These are phyloP conservation scores for Brachionichthys hirsutus DNA, from an alignment of 2,113 vertebrate genomes.

Conservation along the genomic window DNA sequence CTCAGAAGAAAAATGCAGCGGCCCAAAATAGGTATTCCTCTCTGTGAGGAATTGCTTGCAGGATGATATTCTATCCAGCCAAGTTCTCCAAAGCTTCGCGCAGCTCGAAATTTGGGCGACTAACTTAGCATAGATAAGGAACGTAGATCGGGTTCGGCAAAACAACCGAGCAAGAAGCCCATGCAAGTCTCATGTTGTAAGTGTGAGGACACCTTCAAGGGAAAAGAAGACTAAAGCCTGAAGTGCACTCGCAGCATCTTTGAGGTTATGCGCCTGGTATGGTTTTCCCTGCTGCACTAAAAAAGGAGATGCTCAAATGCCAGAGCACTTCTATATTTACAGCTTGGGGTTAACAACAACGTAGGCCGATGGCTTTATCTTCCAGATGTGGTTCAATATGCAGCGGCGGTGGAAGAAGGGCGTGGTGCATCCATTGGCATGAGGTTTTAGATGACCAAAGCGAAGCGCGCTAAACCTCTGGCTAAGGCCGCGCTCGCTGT, in stretches of 20 bases:
- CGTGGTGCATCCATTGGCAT: constrained; percentile 27
- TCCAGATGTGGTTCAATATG: constrained; percentile 8
- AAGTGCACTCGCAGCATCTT: constrained; percentile 44
- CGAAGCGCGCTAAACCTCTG: constrained; percentile 30
- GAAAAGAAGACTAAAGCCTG: constrained; percentile 31
- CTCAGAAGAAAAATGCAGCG: constrained; percentile 55
- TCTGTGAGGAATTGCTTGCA: constrained; percentile 53
- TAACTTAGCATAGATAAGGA: constrained; percentile 39
- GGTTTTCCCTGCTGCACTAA: constrained; percentile 25
- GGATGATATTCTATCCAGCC: constrained; percentile 62
- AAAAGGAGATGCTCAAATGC: constrained; percentile 19
- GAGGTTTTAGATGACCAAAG: constrained; percentile 66
- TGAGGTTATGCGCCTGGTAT: constrained; percentile 39
- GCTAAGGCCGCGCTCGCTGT: constrained; percentile 33
- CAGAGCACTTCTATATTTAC: constrained; percentile 5
- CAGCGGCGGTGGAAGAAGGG: constrained; percentile 26
- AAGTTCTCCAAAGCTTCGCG: constrained; percentile 40
- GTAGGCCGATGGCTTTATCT: constrained; percentile 5
- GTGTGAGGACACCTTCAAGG: constrained; percentile 40
- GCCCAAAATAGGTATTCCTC: constrained; percentile 68
- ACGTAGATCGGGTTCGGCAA: constrained; percentile 20
- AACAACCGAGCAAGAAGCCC: constrained; percentile 7
- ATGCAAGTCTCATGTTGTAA: constrained; percentile 13
- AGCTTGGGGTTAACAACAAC: not conserved
- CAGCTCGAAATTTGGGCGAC: constrained; percentile 39